Evolutionary conservation across 2,113 vertebrate genomes (phyloP), one percentile per base, ranked within the genome.

Genomic region (Hemiprocne comata): DNA sequence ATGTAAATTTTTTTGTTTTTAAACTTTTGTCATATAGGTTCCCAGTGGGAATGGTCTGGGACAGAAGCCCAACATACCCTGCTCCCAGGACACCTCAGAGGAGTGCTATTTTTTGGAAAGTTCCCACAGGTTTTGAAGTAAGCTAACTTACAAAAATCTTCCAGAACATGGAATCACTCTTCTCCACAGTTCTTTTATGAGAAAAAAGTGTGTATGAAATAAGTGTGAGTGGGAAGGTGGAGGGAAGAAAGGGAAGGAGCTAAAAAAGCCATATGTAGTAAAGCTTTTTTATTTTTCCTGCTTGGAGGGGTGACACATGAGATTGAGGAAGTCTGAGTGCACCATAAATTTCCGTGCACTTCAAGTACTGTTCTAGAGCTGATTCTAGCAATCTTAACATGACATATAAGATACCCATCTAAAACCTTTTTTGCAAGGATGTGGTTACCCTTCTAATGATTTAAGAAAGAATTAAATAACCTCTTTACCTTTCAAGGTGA

Each of bases 401-500:
- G 6, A 33, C 0, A 1, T 26, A 78, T 64, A 34, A 60, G 64
- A 72, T 20, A 44, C 3, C 7, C 24, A n/a, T 4, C 51, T 33
- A 60, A 80, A 61, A 11, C 28, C 1, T 55, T 55, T 58, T 62
- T 78, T 58, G 28, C 13, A 42, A 40, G 67, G 4, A 76, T 36
- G 51, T 1, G 7, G 19, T 23, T 26, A 20, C 3, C 4, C 7
- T 81, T 31, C n/a, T 51, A 5, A 1, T 15, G 12, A 38, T 21
- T 29, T 64, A 69, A 64, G 38, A 86, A 62, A 42, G 13, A 53
- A 21, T 14, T 36, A 48, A 79, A 36, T 42, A 64, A 57, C 15
- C 5, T 17, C 36, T 77, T 74, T 36, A 23, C 15, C 29, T 62
- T 85, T 78, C 65, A 61, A 40, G 33, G 6, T 11, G 23, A 40